Evolutionary conservation across 1,140 invertebrate species (phyloP).

Genomic region (Piezodorus guildinii): DNA sequence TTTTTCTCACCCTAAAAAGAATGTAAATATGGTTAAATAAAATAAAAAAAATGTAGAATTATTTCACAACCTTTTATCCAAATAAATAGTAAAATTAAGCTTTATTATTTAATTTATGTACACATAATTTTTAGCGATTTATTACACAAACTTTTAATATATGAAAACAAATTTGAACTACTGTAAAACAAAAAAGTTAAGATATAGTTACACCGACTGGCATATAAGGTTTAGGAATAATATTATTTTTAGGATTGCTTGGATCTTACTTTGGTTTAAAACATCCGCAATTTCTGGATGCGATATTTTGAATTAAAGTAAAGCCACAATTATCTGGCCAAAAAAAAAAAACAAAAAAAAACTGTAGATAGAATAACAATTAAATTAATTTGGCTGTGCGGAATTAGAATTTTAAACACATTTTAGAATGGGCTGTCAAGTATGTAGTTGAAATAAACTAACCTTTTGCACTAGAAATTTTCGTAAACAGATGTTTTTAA

Average conservation of each 20-base stretch:
- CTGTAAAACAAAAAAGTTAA: too few species aligned
- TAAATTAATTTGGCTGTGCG: constrained; percentile 17
- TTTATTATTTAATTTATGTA: neutral
- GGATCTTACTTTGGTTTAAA: neutral
- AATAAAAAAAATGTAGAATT: constrained; percentile 1
- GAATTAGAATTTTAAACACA: constrained; percentile 5
- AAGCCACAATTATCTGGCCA: constrained; percentile 2
- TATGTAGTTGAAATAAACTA: too few species aligned
- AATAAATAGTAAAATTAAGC: neutral
- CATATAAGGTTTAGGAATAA: constrained; percentile 1
- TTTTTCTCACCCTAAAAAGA: neutral
- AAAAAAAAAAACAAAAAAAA: too few species aligned
- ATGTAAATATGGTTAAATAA: constrained; percentile 3
- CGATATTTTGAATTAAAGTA: constrained; percentile 4
- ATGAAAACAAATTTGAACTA: too few species aligned
- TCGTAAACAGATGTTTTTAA: too few species aligned
- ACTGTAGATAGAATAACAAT: constrained; percentile 7
- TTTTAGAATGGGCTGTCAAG: neutral
- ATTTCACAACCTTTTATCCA: neutral
- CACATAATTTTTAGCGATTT: too few species aligned
- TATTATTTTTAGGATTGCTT: constrained; percentile 1
- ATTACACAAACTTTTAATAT: too few species aligned
- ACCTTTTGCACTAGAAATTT: too few species aligned
- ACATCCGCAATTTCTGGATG: neutral
- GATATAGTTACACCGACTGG: too few species aligned